phyloP scores from a whole-genome alignment of 2,113 vertebrate genomes.

The Erpornis zantholeuca region DNA sequence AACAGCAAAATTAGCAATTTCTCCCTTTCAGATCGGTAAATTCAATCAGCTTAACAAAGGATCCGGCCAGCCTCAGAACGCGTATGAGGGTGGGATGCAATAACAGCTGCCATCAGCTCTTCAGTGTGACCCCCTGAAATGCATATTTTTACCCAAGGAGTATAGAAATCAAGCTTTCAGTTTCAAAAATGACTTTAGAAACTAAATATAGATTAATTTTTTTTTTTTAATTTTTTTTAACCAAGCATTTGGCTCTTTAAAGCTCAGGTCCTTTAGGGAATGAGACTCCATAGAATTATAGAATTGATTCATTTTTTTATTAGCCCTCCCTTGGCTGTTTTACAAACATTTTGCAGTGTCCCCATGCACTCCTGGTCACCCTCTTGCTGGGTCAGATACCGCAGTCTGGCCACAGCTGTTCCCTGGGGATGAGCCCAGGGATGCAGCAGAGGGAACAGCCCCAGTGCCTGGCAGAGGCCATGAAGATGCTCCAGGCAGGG shows the following conservation, averaged over 20 bases:
- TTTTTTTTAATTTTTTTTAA: not conserved
- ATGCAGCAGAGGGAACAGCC: not conserved
- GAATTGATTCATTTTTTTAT: not conserved
- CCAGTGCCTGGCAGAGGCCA: fast-evolving
- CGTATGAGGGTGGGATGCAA: not conserved
- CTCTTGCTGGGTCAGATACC: not conserved
- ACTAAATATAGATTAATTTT: not conserved
- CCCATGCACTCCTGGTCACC: not conserved
- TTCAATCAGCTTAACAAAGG: not conserved
- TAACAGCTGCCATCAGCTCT: not conserved
- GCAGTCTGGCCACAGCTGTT: not conserved
- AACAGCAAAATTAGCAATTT: not conserved
- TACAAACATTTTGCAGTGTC: fast-evolving
- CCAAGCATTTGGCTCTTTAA: not conserved
- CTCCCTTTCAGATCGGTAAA: not conserved
- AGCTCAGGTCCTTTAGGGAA: not conserved
- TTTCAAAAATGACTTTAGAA: not conserved
- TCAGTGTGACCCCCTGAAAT: fast-evolving
- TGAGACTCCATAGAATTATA: not conserved
- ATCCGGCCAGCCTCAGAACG: not conserved
- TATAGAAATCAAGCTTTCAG: not conserved
- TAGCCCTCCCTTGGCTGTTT: not conserved
- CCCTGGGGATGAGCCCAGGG: too few relatives aligned
- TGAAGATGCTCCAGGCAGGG: not conserved
- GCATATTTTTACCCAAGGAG: fast-evolving